These are phyloP conservation scores for Apis cerana DNA, from an alignment of 1,140 invertebrate genomes.

Conservation along the genomic window DNA sequence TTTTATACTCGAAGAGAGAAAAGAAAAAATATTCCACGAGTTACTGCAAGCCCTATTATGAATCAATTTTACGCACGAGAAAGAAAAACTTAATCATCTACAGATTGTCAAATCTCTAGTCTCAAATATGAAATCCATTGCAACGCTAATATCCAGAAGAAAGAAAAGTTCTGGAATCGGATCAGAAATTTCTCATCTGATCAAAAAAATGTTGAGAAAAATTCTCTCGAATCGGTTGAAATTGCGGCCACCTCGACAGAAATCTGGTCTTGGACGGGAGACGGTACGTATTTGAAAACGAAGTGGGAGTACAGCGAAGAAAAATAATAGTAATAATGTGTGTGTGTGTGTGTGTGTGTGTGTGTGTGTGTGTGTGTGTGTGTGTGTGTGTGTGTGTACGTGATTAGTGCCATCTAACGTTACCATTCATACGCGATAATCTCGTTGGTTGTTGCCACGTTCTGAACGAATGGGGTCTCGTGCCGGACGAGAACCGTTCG, in stretches of 20 bases:
- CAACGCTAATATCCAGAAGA: not conserved
- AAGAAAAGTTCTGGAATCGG: not conserved
- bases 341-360: too few species aligned
- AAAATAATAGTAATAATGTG: not conserved
- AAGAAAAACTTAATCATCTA: too few species aligned
- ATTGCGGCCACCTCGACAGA: not conserved
- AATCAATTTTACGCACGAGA: too few species aligned
- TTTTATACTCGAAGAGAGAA: too few species aligned
- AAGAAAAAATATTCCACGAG: too few species aligned
- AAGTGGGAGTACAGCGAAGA: not conserved
- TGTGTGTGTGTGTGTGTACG: too few species aligned
- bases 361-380: too few species aligned
- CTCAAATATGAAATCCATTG: too few species aligned
- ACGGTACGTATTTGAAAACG: not conserved
- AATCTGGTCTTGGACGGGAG: constrained; percentile 30
- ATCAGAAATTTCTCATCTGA: not conserved
- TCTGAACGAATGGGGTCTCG: not conserved
- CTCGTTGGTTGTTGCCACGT: not conserved
- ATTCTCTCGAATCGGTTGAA: not conserved
- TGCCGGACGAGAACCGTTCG: not conserved
- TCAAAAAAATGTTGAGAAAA: not conserved
- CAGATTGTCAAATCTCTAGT: too few species aligned
- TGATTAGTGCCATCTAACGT: constrained; percentile 25
- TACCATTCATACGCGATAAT: constrained; percentile 1
- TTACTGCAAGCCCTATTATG: too few species aligned